phyloP scores from a whole-genome alignment of 2,797 vertebrate species.

The Micrastur ruficollis region DNA sequence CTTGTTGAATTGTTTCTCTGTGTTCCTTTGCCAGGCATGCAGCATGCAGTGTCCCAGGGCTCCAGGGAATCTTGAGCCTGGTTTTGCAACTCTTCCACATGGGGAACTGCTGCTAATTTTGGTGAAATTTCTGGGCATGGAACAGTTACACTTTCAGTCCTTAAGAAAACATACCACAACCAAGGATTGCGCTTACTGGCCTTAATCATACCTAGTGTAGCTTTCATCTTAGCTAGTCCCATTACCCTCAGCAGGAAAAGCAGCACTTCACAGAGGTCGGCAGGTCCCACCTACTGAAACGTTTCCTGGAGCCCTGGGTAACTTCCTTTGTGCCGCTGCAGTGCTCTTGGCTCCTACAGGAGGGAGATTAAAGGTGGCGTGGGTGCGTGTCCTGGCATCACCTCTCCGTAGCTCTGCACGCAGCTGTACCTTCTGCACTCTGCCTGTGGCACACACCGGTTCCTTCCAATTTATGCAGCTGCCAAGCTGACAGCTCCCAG shows the following conservation, averaged over 20 bases:
- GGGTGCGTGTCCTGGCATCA: neutral
- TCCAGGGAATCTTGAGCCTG: neutral
- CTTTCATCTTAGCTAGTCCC: neutral
- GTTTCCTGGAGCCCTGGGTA: neutral
- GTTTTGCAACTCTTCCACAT: neutral
- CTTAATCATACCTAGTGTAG: neutral
- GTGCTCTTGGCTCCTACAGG: neutral
- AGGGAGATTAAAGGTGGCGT: rapidly evolving
- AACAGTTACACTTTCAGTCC: neutral
- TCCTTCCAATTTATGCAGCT: rapidly evolving
- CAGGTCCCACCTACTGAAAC: neutral
- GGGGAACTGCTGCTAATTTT: neutral
- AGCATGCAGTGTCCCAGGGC: neutral
- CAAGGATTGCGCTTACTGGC: neutral
- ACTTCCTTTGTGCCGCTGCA: rapidly evolving
- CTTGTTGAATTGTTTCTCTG: neutral
- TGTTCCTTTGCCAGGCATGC: neutral
- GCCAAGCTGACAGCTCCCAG: neutral
- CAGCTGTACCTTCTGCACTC: neutral
- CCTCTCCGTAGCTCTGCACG: rapidly evolving
- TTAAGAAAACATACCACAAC: neutral
- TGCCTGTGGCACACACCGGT: rapidly evolving
- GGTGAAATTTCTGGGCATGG: neutral
- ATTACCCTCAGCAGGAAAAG: neutral
- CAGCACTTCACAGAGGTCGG: neutral